Percentiles rank a stretch among this genome's conserved stretches.
Evolutionary conservation across 2,888 invertebrate species (phyloP).

Genomic region (Tenthredo notha): DNA sequence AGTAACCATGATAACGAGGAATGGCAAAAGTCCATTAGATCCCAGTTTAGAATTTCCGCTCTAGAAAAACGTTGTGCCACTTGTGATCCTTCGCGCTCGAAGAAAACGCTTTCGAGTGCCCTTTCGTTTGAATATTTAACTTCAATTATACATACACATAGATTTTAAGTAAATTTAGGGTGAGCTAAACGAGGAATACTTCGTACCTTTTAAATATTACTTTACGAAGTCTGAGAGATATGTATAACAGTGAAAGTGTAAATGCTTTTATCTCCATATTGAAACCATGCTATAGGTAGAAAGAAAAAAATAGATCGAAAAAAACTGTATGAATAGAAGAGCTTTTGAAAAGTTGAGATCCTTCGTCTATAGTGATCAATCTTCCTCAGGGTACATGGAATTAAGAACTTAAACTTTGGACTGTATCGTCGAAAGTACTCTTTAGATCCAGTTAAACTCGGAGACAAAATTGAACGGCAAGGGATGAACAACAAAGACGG

Average conservation of each 20-base stretch:
- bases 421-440: not conserved
- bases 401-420: conserved; percentile 23
- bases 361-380: not conserved
- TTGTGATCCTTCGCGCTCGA: not conserved
- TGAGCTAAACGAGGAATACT: not conserved
- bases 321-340: not conserved
- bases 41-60: conserved; percentile 27
- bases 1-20: conserved; percentile 14
- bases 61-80: not conserved
- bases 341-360: not conserved
- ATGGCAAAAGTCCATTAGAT: conserved; percentile 35
- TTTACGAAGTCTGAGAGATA: conserved; percentile 26
- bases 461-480: conserved; percentile 9
- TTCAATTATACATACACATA: not conserved
- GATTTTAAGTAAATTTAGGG: not conserved
- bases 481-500: conserved; percentile 30
- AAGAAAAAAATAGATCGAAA: not conserved
- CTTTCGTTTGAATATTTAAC: not conserved
- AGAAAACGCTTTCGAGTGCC: not conserved
- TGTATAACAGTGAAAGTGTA: not conserved
- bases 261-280: not conserved
- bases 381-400: not conserved
- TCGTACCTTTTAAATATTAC: conserved; percentile 12
- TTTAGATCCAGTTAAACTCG: conserved; percentile 12
- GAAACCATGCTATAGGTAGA: not conserved